Percentiles rank a stretch among this genome's conserved stretches.
phyloP scores from a whole-genome alignment of 1,140 invertebrate genomes.

The Stenopsyche tienmushanensis region DNA sequence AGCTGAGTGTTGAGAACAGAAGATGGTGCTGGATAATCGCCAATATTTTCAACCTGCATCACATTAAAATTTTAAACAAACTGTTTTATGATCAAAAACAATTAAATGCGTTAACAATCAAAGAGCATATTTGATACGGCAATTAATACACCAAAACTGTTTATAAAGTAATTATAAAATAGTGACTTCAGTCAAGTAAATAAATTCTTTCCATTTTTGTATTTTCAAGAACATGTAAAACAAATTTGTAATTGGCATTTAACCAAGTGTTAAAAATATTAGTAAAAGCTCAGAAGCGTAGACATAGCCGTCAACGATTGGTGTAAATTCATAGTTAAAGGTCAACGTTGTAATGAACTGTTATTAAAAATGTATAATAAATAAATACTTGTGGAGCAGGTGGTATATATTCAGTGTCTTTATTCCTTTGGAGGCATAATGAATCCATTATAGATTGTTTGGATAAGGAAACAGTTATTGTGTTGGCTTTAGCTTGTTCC shows the following conservation, averaged over 20 bases:
- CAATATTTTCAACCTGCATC: conserved; percentile 41
- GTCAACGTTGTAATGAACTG: too few species aligned
- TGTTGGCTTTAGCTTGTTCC: conserved; percentile 59
- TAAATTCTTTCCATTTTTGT: too few species aligned
- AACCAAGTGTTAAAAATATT: too few species aligned
- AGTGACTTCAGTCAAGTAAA: too few species aligned
- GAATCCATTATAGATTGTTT: conserved; percentile 41
- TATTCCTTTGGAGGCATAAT: conserved; percentile 36
- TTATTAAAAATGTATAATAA: not conserved
- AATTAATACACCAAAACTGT: not conserved
- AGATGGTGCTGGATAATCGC: conserved; percentile 50
- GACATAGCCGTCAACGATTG: too few species aligned
- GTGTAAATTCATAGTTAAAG: too few species aligned
- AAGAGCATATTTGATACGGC: too few species aligned
- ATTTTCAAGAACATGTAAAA: too few species aligned
- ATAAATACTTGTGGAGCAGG: conserved; percentile 22
- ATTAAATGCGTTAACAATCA: too few species aligned
- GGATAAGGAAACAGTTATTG: conserved; percentile 43
- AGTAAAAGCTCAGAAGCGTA: too few species aligned
- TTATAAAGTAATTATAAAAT: too few species aligned
- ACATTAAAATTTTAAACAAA: conserved; percentile 1
- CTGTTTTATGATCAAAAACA: not conserved
- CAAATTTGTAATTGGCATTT: too few species aligned
- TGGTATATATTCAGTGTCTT: conserved; percentile 27
- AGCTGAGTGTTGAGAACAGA: conserved; percentile 53